phyloP scores from a whole-genome alignment of 1,140 invertebrate species.

The Aphaenogaster floridana region DNA sequence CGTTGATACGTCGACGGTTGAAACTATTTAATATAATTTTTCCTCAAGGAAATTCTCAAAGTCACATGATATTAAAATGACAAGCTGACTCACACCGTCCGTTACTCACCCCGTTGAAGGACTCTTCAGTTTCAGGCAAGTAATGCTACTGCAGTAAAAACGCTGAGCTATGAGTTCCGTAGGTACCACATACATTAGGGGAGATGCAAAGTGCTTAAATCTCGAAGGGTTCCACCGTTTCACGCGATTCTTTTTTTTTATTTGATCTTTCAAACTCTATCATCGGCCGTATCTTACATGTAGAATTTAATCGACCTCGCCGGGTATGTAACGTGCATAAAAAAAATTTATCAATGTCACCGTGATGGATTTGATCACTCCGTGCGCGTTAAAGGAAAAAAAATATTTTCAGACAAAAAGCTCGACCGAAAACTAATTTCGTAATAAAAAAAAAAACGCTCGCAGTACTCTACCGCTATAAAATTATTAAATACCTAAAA shows the following conservation, averaged over 20 bases:
- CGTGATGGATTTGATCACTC: constrained; percentile 3
- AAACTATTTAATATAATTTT: neutral
- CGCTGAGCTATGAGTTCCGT: constrained; percentile 70
- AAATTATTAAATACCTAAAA: constrained; percentile 24
- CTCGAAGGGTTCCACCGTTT: constrained; percentile 58
- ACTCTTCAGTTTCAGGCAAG: constrained; percentile 66
- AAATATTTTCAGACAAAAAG: neutral
- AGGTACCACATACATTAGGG: constrained; percentile 61
- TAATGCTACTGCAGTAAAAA: constrained; percentile 69
- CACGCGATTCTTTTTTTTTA: constrained; percentile 11
- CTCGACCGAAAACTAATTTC: constrained; percentile 10
- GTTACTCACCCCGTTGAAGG: constrained; percentile 51
- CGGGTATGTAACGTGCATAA: neutral
- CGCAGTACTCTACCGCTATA: neutral
- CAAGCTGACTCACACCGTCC: constrained; percentile 54
- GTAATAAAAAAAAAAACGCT: neutral
- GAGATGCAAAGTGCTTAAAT: constrained; percentile 69
- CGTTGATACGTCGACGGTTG: too few relatives aligned
- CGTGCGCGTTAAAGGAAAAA: neutral
- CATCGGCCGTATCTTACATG: constrained; percentile 5
- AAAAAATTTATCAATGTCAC: neutral
- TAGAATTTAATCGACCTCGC: constrained; percentile 32
- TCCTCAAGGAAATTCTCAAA: neutral
- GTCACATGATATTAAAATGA: neutral
- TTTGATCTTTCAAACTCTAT: neutral